Conservation (phyloP, 64 coral and sea anemone genomes). For the Astreopora myriophthalma region DNA sequence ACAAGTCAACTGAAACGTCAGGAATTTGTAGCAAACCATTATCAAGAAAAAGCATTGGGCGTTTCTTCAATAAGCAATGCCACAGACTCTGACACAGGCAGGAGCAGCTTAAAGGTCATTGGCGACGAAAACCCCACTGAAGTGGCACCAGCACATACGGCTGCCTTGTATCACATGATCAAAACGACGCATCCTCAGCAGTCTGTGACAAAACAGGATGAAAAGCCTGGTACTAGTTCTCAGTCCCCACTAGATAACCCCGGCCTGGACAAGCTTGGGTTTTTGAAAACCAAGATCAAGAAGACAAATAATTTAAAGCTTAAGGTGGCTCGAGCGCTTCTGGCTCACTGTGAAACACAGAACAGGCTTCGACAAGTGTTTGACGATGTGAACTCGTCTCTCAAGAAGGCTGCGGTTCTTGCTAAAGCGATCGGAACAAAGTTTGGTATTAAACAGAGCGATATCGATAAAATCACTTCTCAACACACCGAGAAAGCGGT, state of each 20-base stretch:
- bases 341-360: conserved; percentile 89
- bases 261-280: background rate
- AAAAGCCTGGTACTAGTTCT: background rate
- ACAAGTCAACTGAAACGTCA: background rate
- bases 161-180: background rate
- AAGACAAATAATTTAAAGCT: conserved; percentile 82
- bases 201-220: background rate
- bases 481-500: conserved; percentile 79
- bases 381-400: conserved; percentile 77
- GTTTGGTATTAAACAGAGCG: conserved; percentile 78
- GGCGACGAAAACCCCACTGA: background rate
- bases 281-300: conserved; percentile 73
- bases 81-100: background rate
- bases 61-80: background rate
- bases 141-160: background rate
- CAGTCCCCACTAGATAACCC: background rate
- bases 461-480: conserved; percentile 77
- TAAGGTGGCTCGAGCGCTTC: conserved; percentile 81
- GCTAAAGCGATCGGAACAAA: conserved; percentile 87
- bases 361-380: conserved; percentile 86
- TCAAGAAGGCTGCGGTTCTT: conserved; percentile 69
- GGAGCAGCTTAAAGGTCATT: background rate
- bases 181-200: background rate
- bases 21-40: background rate
- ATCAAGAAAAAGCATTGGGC: background rate